Base-by-base conservation (phyloP, 2,113 vertebrate species). In the Trematocara variabile region DNA sequence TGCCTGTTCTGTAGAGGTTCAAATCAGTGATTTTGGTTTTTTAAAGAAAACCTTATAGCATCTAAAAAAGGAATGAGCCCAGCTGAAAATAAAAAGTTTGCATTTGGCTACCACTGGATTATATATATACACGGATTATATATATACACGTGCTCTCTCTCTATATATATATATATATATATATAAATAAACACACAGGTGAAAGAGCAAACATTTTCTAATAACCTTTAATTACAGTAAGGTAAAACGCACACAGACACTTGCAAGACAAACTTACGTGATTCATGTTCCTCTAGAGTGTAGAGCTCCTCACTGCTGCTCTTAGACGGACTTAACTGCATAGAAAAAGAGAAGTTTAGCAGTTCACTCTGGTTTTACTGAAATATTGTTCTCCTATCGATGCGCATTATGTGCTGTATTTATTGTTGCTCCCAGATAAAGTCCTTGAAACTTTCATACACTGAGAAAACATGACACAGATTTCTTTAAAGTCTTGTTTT, bases 231-330 rank as follows among this genome's bases (percentile, higher is more conserved):
- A 73, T 73, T 73, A 73, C 39, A 73, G 1, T 13, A 4, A 41
- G n/a, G 39, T 44, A 70, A 70, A 60, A 84, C 82, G 70, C 50
- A 83, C 30, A 65, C 60, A 88, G 7, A 48, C 5, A 10, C 6
- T 16, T 39, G 37, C 13, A 80, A 13, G 4, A 28, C 10, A 50
- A 14, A 97, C 98, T 97, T 96, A 99, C 98, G 97, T 79, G 98
- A 97, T 89, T 98, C 96, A 88, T 99, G 98, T 86, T 99, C 96
- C 0, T 95, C 95, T 91, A 99, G 84, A 54, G 97, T 95, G 90
- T 98, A 99, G 25, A 99, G 96, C 73, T 92, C 97, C 80, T 97
- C 91, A 96, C 96, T 11, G 85, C 96, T 87, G 92, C 86, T 96
- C 16, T 91, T 82, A 48, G 95, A 94, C 60, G 94, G 93, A 82